These are phyloP conservation scores for Aurelia aurita complex sp. Pacific DNA, from an alignment of 30 jellyfish, hydroid and myxozoan species.

Conservation along the genomic window DNA sequence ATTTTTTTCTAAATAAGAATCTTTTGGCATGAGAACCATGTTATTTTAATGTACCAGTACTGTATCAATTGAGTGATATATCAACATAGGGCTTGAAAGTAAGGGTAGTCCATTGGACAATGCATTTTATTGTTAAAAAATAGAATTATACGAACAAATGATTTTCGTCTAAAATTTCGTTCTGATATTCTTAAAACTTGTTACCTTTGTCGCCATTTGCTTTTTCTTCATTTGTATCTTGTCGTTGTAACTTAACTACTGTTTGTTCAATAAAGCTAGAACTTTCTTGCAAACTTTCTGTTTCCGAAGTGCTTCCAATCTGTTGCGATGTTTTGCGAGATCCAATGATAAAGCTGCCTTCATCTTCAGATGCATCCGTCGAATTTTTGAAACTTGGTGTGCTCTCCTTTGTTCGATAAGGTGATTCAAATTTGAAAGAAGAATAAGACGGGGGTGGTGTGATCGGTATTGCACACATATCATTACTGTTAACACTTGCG, in stretches of 20 bases:
- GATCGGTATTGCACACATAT: constrained; percentile 2
- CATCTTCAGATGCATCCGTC: constrained; percentile 79
- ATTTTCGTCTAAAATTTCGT: not conserved
- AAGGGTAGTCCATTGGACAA: too few relatives aligned
- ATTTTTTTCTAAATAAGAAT: too few relatives aligned
- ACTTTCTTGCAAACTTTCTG: constrained; percentile 17
- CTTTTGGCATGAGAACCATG: too few relatives aligned
- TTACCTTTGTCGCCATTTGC: not conserved
- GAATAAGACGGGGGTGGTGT: constrained; percentile 70
- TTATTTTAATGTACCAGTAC: too few relatives aligned
- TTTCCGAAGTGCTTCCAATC: constrained; percentile 17
- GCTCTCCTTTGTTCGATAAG: constrained; percentile 30
- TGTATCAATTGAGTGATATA: not conserved
- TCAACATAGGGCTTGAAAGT: not conserved
- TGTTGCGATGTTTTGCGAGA: constrained; percentile 39
- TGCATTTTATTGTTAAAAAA: too few relatives aligned
- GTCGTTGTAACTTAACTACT: constrained; percentile 47
- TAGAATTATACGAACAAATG: not conserved
- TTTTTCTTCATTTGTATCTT: constrained; percentile 61
- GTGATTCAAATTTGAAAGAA: constrained; percentile 40
- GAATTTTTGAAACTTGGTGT: constrained; percentile 34
- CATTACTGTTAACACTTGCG: constrained; percentile 28
- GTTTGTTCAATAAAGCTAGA: constrained; percentile 16
- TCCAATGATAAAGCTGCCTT: constrained; percentile 77
- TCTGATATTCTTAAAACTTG: not conserved